Evolutionary conservation across 2,888 invertebrate genomes (phyloP), one percentile per base, ranked within the genome.

Genomic region (Agrochola circellaris): DNA sequence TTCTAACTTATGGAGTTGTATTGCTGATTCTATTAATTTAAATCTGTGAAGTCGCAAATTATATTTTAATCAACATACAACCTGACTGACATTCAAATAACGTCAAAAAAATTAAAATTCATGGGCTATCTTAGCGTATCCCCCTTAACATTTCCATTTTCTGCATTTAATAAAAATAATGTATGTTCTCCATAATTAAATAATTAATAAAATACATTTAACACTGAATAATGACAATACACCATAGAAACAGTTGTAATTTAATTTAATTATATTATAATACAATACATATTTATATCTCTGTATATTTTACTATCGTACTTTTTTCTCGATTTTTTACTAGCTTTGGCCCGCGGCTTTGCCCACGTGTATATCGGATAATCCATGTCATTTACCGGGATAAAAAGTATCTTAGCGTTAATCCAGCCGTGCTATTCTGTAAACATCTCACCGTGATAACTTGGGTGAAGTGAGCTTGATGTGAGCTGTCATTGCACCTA

Each of bases 231-330:
- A 17, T 65, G 34, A 23, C 7, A 34, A 48, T 48, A 72, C 54
- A 54, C 23, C 67, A 54, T 23, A 67, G 23, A 38, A 68, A 67
- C 68, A 26, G 15, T 42, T 42, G 17, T 48, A 30, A 71, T 48
- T 42, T 26, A 45, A 65, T 45, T 26, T 54, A 51, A 65, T 67
- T 66, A 15, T 38, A 66, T 66, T 38, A 38, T 72, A 66, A 23
- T 72, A 26, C 20, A 23, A 54, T 30, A n/a, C n/a, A n/a, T n/a
- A 38, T 26, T 61, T 17, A 42, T 61, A 23, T 38, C 20, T 62
- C 15, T 15, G 3, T 26, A 23, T 8, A 26, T 73, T 72, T 42
- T 69, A 30, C n/a, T 13, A 45, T 38, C 38, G 30, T 20, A 65
- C 42, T 17, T 26, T 42, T 38, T 42, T 45, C 45, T 42, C 42